Evolutionary conservation across 2,888 invertebrate genomes (phyloP), one percentile per base, ranked within the genome.

Genomic region (Melieria crassipennis): DNA sequence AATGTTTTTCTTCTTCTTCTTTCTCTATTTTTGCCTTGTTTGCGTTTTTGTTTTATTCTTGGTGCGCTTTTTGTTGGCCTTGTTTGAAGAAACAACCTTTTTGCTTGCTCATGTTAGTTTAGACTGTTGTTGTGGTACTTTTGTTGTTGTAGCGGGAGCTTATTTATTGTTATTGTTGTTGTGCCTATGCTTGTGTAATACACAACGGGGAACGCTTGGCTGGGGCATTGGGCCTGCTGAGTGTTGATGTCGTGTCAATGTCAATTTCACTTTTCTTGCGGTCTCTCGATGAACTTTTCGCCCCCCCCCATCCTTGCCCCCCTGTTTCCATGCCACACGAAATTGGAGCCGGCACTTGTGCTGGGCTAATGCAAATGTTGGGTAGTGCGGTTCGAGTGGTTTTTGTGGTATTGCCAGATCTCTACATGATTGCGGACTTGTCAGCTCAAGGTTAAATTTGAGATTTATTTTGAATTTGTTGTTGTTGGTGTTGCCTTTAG

Each of bases 231-330:
- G 4, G 57, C 45, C 42, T 30, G 9, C 13, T 42, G 45, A 11
- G 47, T 64, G 47, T 64, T 62, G 65, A 62, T 65, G 65, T 42
- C 48, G 48, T 71, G 60, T 62, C 56, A 65, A 60, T 70, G 30
- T 48, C 57, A 56, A 42, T 43, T 47, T 70, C 65, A 16, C 52
- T 6, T 65, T 55, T 60, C 61, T 70, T 61, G 52, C 65, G 65
- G 45, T 61, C 65, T 43, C 58, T 61, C 62, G 50, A 52, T 52
- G 11, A 61, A 65, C 52, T 65, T 70, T 60, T 70, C 11, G 48
- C 43, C 50, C n/a, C 30, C 30, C 30, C 30, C 30, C 30, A 2
- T 1, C 30, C 30, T 1, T 30, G 30, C 30, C 30, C 30, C 30
- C 30, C 2, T 2, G 30, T 3, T 3, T 30, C 30, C 30, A 2